These are phyloP conservation scores for Sanderia malayensis DNA, from an alignment of 30 jellyfish, hydroid and myxozoan genomes.

Conservation along the genomic window DNA sequence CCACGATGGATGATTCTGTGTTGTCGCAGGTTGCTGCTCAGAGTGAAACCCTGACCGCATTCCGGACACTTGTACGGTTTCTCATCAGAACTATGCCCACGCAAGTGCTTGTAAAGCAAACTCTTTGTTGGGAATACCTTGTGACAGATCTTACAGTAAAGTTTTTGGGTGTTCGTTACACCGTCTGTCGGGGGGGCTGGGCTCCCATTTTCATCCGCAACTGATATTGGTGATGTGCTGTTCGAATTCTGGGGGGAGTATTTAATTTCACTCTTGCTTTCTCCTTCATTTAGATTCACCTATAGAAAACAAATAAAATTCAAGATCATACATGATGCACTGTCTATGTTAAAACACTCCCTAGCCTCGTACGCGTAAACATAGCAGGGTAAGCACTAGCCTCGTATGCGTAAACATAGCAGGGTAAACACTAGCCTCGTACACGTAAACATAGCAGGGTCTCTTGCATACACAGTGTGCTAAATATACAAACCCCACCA, in stretches of 20 bases:
- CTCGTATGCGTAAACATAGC: too few species aligned
- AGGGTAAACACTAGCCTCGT: too few species aligned
- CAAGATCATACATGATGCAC: too few species aligned
- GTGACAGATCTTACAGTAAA: slow-evolving; percentile 92
- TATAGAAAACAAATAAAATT: slow-evolving; percentile 15
- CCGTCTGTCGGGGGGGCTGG: slow-evolving; percentile 57
- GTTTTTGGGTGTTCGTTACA: slow-evolving; percentile 61
- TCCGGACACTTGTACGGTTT: slow-evolving; percentile 97
- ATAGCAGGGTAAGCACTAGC: too few species aligned
- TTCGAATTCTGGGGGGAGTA: slow-evolving; percentile 70
- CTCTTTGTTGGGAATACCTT: slow-evolving; percentile 90
- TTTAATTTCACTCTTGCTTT: slow-evolving; percentile 34
- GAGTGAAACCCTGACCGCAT: slow-evolving; percentile 98
- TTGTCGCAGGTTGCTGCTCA: slow-evolving; percentile 96
- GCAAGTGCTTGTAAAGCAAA: slow-evolving; percentile 86
- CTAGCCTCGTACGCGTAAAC: too few species aligned
- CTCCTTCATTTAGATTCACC: slow-evolving; percentile 57
- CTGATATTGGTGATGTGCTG: slow-evolving; percentile 74
- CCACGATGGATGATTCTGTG: slow-evolving; percentile 97
- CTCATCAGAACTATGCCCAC: slow-evolving; percentile 98
- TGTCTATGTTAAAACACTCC: too few species aligned
- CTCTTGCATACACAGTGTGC: too few species aligned
- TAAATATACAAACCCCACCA: too few species aligned
- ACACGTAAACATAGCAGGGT: too few species aligned
- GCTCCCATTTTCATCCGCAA: slow-evolving; percentile 73